A percentile compares a stretch with the other conserved stretches of the same genome.
These are phyloP conservation scores for Apantesis nais DNA, from an alignment of 2,888 invertebrate species.

Conservation along the genomic window DNA sequence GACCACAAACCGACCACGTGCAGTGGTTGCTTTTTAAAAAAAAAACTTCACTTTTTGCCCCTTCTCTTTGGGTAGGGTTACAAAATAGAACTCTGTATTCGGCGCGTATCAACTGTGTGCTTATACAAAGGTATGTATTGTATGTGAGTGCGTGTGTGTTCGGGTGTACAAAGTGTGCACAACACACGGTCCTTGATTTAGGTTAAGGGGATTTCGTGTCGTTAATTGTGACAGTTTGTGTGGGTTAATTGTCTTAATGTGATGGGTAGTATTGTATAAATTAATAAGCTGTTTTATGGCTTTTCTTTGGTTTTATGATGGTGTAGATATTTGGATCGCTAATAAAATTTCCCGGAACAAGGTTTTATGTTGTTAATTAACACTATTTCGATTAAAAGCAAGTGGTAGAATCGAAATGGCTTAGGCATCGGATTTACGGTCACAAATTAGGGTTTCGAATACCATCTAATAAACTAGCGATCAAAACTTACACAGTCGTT, in stretches of 20 bases:
- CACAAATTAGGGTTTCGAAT: not conserved
- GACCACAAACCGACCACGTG: conserved; percentile 84
- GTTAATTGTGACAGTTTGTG: conserved; percentile 44
- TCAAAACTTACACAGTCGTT: not conserved
- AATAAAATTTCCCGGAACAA: not conserved
- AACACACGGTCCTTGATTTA: conserved; percentile 64
- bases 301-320: not conserved
- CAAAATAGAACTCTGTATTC: conserved; percentile 77
- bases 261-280: conserved; percentile 22
- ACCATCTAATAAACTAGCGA: not conserved
- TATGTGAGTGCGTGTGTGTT: conserved; percentile 33
- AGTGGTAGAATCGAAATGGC: not conserved
- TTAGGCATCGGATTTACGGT: not conserved
- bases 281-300: conserved; percentile 11
- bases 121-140: conserved; percentile 38
- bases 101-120: conserved; percentile 54
- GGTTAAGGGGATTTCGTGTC: conserved; percentile 45
- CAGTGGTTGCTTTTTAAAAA: conserved; percentile 68
- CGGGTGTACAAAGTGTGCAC: conserved; percentile 62
- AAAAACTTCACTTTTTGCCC: conserved; percentile 74
- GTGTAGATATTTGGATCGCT: not conserved
- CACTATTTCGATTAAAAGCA: not conserved
- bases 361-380: not conserved
- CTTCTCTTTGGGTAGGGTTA: conserved; percentile 79
- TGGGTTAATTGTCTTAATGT: conserved; percentile 35